These are phyloP conservation scores for Hapalemur alaotrensis DNA, from an alignment of 2,797 vertebrate genomes.

Conservation along the genomic window DNA sequence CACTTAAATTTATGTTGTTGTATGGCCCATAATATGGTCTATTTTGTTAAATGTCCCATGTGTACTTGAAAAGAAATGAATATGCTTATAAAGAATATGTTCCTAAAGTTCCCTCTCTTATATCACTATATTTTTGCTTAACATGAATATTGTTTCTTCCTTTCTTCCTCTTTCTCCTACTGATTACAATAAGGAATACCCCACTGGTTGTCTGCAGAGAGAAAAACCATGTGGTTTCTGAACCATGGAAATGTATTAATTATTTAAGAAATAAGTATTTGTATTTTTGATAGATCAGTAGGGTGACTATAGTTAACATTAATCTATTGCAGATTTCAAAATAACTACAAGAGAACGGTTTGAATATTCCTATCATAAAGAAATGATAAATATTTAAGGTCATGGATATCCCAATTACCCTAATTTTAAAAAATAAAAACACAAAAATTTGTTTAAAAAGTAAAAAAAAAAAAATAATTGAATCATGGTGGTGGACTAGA, in stretches of 20 bases:
- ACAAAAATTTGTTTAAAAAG: not conserved
- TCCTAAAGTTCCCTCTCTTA: not conserved
- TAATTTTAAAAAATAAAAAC: too few relatives aligned
- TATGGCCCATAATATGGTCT: not conserved
- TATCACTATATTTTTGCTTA: not conserved
- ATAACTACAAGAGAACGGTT: too few relatives aligned
- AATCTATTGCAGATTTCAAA: too few relatives aligned
- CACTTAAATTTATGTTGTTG: not conserved
- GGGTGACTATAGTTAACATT: too few relatives aligned
- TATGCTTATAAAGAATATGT: not conserved
- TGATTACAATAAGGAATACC: not conserved
- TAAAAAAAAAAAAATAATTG: not conserved
- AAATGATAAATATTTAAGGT: too few relatives aligned
- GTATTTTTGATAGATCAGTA: not conserved
- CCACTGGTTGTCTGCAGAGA: not conserved
- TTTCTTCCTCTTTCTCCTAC: not conserved
- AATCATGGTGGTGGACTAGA: not conserved
- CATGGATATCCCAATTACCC: too few relatives aligned
- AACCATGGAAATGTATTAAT: not conserved
- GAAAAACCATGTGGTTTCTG: not conserved
- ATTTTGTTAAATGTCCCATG: not conserved
- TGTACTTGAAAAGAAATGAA: not conserved
- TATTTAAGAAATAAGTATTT: not conserved
- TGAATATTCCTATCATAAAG: too few relatives aligned
- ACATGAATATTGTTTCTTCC: not conserved